phyloP scores from a whole-genome alignment of 1,140 invertebrate species.

The Penaeus indicus region DNA sequence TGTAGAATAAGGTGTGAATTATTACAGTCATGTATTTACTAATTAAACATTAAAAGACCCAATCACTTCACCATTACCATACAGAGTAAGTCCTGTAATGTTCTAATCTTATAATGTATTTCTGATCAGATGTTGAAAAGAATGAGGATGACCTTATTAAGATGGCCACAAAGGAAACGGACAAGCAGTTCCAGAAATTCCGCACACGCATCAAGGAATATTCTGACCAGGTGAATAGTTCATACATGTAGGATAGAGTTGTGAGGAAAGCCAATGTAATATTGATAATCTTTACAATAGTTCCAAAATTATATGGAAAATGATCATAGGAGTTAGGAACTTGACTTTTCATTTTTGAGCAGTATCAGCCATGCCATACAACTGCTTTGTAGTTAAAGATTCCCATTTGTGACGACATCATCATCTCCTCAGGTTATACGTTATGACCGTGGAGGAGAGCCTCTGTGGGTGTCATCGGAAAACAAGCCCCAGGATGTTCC shows the following conservation, averaged over 20 bases:
- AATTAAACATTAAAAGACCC: too few species aligned
- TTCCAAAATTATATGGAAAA: not conserved
- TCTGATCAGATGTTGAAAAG: conserved; percentile 45
- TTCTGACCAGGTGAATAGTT: conserved; percentile 44
- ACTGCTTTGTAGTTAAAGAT: too few species aligned
- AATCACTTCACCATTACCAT: too few species aligned
- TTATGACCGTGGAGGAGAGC: conserved; percentile 83
- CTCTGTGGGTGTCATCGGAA: conserved; percentile 83
- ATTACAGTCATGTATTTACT: too few species aligned
- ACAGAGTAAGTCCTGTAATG: too few species aligned
- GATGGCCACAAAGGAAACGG: conserved; percentile 53
- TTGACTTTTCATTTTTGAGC: too few species aligned
- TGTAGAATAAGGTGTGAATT: too few species aligned
- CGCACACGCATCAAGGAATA: conserved; percentile 49
- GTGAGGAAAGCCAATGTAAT: not conserved
- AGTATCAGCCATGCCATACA: too few species aligned
- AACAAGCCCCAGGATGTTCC: conserved; percentile 76
- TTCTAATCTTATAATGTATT: not conserved
- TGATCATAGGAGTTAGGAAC: too few species aligned
- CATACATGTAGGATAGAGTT: too few species aligned
- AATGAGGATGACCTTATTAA: conserved; percentile 48
- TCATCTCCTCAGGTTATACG: conserved; percentile 77
- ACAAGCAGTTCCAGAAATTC: conserved; percentile 58
- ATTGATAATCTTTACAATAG: not conserved
- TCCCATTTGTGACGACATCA: too few species aligned